Percentiles rank a stretch among this genome's conserved stretches.
phyloP scores from a whole-genome alignment of 2,888 invertebrate species.

The Archaeoteleia sp. region DNA sequence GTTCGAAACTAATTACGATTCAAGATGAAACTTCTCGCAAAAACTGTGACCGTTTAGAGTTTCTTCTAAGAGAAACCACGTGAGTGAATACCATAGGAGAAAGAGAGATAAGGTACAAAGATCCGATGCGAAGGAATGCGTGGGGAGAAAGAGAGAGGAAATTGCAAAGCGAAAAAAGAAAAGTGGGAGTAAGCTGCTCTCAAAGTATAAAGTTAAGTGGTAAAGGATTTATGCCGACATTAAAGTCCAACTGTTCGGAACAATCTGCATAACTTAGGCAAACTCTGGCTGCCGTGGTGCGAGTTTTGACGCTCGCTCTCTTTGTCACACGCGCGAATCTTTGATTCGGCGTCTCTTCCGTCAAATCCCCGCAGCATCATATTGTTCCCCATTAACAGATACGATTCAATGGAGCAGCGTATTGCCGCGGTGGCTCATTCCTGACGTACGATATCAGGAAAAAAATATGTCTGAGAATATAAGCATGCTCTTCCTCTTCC shows the following conservation, averaged over 20 bases:
- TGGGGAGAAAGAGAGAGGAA: constrained; percentile 16
- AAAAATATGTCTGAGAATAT: not conserved
- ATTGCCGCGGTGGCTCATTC: constrained; percentile 53
- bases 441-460: constrained; percentile 22
- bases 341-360: constrained; percentile 27
- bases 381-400: constrained; percentile 69
- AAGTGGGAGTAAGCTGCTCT: constrained; percentile 58
- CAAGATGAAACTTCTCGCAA: not conserved
- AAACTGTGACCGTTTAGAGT: not conserved
- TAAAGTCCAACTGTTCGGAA: constrained; percentile 73
- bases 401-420: constrained; percentile 67
- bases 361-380: constrained; percentile 51
- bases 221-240: constrained; percentile 72
- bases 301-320: constrained; percentile 51
- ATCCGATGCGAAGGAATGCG: not conserved
- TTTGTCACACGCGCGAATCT: constrained; percentile 36
- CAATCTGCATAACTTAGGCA: constrained; percentile 72
- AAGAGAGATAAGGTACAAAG: too few relatives aligned
- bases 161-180: constrained; percentile 33
- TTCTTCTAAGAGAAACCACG: too few relatives aligned
- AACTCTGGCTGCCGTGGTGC: constrained; percentile 58
- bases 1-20: not conserved
- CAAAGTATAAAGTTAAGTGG: constrained; percentile 72
- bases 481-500: not conserved
- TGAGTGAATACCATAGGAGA: not conserved